Evolutionary conservation across 2,888 invertebrate species (phyloP), one percentile per base, ranked within the genome.

Genomic region (Ganaspis brasiliensis): DNA sequence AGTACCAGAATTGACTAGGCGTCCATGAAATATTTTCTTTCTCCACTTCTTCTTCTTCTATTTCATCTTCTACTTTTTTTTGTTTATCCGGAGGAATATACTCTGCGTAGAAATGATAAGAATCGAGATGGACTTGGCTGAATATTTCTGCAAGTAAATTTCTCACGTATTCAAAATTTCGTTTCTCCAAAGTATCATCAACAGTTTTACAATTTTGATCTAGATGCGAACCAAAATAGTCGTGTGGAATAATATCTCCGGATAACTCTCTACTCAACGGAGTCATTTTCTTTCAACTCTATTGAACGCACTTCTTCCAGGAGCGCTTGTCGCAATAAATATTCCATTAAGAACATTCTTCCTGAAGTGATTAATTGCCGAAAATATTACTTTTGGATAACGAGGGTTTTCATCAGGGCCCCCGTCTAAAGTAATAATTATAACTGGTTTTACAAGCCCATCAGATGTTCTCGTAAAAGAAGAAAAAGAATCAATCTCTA

Each of bases 301-400:
- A 79, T 90, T 91, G 61, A 83, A 89, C 4, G 85, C 86, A 63
- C 83, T 83, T 63, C 82, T 79, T 14, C 88, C 87, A 63, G 87
- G 87, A 12, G 86, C 85, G 79, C 83, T 82, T 40, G 85, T 87
- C 5, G 80, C 77, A 12, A 83, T 63, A 72, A 81, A 86, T 24
- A 86, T 31, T 24, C 81, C 85, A 80, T 86, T 82, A 56, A 85
- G 59, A 73, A 84, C 79, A 70, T 82, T 77, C 19, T 84, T 72
- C 72, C 61, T 78, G 77, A 86, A 84, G 76, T 85, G 81, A 31
- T 83, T 63, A 12, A 86, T 79, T 10, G 78, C 81, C 21, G 79
- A 74, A 16, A 59, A 59, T 35, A 86, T 85, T 26, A 82, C 80
- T 75, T 82, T 80, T 52, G 75, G 76, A 78, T 87, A 86, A 31